Conservation (phyloP, 2,888 invertebrate genomes). For the Lasioglossum calceatum region DNA sequence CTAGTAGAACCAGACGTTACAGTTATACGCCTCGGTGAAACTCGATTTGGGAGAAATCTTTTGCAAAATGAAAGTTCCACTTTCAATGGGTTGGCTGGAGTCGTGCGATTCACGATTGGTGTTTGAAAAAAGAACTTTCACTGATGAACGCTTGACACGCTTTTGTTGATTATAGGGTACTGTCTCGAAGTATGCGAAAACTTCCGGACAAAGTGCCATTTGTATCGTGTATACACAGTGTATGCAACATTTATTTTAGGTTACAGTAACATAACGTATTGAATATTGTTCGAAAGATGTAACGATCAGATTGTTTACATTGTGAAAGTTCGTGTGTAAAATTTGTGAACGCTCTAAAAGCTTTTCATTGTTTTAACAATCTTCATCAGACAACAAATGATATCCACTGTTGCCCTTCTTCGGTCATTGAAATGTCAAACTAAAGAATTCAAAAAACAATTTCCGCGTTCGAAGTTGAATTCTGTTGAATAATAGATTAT, state of each 20-base stretch:
- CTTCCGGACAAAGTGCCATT: neutral
- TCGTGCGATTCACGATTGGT: neutral
- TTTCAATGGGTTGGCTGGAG: neutral
- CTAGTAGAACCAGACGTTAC: conserved; percentile 70
- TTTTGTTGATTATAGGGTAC: neutral
- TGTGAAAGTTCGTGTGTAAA: no score
- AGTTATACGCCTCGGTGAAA: conserved; percentile 36
- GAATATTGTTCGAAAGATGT: neutral
- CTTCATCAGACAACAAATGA: no score
- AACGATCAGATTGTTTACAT: no score
- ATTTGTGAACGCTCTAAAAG: no score
- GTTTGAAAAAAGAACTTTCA: neutral
- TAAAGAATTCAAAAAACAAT: no score
- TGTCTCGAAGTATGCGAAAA: neutral
- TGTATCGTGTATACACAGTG: neutral
- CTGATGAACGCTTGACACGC: neutral
- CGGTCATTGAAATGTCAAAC: no score
- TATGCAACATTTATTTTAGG: no score
- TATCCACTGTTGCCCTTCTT: no score
- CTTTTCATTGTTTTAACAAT: no score
- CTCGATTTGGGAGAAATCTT: conserved; percentile 34
- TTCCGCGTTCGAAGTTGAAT: no score
- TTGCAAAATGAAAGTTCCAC: neutral
- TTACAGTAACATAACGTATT: neutral
- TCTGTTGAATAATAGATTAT: no score